Conservation (phyloP, 2,113 vertebrate species). For the Oplegnathus fasciatus region DNA sequence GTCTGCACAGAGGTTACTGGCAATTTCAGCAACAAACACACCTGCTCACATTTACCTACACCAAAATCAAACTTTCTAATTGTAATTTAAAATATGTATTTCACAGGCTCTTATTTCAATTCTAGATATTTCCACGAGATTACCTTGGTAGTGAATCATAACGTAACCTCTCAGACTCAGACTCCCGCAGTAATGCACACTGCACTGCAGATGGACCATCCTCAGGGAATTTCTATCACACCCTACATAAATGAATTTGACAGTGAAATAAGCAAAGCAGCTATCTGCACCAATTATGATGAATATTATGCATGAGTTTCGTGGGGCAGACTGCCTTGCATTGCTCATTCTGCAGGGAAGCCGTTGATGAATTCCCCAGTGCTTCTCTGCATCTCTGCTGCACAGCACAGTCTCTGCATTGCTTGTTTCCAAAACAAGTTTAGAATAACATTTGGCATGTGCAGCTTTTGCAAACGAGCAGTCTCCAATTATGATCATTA, state of each 20-base stretch:
- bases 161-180: constrained; percentile 23
- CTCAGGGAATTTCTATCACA: constrained; percentile 56
- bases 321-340: constrained; percentile 4
- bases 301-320: constrained; percentile 66
- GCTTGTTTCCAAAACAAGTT: neutral
- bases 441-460: neutral
- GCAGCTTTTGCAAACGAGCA: neutral
- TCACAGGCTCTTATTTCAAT: constrained; percentile 11
- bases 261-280: constrained; percentile 59
- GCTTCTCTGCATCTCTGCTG: neutral
- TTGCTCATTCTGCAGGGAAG: constrained; percentile 41
- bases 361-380: constrained; percentile 2
- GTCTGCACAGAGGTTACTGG: neutral
- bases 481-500: neutral
- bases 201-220: constrained; percentile 55
- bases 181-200: constrained; percentile 32
- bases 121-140: constrained; percentile 26
- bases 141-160: constrained; percentile 3
- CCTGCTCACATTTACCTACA: neutral
- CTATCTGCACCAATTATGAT: constrained; percentile 59
- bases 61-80: neutral
- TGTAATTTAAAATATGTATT: constrained; percentile 19
- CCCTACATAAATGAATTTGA: constrained; percentile 66
- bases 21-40: neutral
- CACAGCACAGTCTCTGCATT: neutral